A percentile compares a stretch with the other conserved stretches of the same genome.
phyloP scores from a whole-genome alignment of 1,140 invertebrate species.

The Euglossa dilemma region DNA sequence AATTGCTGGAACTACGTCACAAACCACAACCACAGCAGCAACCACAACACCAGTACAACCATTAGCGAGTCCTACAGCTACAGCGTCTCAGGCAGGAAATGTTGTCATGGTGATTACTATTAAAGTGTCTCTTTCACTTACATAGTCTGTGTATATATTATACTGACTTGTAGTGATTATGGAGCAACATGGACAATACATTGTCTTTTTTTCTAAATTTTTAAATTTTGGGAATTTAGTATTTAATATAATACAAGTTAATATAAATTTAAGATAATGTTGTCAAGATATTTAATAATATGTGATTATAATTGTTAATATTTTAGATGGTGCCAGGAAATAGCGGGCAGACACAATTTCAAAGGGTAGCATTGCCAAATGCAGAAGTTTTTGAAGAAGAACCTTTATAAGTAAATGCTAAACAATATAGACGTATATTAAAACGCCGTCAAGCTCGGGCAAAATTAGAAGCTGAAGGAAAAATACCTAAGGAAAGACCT shows the following conservation, averaged over 20 bases:
- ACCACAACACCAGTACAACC: constrained; percentile 82
- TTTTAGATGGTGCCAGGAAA: constrained; percentile 86
- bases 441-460: constrained; percentile 95
- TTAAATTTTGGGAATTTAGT: neutral
- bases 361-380: constrained; percentile 85
- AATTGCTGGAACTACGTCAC: constrained; percentile 82
- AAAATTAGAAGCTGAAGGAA: constrained; percentile 94
- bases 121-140: constrained; percentile 76
- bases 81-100: constrained; percentile 87
- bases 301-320: constrained; percentile 17
- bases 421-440: constrained; percentile 97
- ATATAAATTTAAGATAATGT: neutral
- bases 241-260: neutral
- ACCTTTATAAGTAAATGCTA: constrained; percentile 99
- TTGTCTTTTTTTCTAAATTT: neutral
- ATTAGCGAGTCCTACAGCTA: constrained; percentile 84
- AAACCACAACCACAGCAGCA: constrained; percentile 81
- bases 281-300: constrained; percentile 4
- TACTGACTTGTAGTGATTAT: constrained; percentile 78
- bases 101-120: constrained; percentile 85
- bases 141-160: constrained; percentile 76
- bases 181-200: constrained; percentile 71
- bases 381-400: constrained; percentile 94
- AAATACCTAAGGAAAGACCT: constrained; percentile 97
- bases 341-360: constrained; percentile 84